Percentiles rank a stretch among this genome's conserved stretches.
These are phyloP conservation scores for Macrophya annulata DNA, from an alignment of 2,888 invertebrate genomes.

Conservation along the genomic window DNA sequence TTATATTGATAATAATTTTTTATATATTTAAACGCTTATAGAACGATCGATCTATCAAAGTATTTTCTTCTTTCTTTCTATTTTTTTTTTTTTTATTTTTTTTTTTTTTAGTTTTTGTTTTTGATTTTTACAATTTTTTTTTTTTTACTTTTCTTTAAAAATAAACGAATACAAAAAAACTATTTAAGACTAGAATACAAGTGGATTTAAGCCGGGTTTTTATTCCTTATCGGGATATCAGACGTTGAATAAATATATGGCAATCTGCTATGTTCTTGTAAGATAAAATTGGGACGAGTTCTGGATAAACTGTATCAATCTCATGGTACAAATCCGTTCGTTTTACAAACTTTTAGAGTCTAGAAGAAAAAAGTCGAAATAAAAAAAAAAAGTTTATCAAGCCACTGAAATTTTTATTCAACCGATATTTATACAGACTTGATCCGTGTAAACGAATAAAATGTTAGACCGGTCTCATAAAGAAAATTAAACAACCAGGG, in stretches of 20 bases:
- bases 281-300: background rate
- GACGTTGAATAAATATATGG: background rate
- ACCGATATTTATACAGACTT: no score
- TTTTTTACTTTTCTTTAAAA: background rate
- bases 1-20: slow-evolving; percentile 36
- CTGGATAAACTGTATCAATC: slow-evolving; percentile 8
- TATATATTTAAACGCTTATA: slow-evolving; percentile 42
- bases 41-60: slow-evolving; percentile 27
- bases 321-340: background rate
- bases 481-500: no score
- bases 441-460: no score
- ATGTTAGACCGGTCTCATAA: no score
- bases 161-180: background rate
- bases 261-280: background rate
- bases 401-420: no score
- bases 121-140: no score
- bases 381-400: background rate
- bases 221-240: background rate
- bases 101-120: no score
- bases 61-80: background rate
- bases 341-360: background rate
- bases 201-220: background rate
- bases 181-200: slow-evolving; percentile 14
- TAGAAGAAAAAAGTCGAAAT: background rate
- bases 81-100: background rate